A percentile compares a stretch with the other conserved stretches of the same genome.
These are phyloP conservation scores for Pogonocichla stellata DNA, from an alignment of 2,113 vertebrate genomes.

Conservation along the genomic window DNA sequence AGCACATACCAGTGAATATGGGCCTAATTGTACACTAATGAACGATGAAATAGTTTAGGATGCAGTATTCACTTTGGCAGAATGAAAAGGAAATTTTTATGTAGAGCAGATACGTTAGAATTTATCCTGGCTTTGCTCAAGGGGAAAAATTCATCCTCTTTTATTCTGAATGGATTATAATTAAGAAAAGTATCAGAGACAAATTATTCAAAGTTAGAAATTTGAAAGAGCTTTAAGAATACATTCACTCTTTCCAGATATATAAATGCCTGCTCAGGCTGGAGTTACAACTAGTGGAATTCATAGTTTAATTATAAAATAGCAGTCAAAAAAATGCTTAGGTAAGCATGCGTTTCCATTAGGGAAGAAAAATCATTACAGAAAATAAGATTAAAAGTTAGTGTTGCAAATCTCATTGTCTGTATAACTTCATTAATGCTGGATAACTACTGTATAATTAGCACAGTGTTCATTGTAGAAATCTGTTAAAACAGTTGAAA, in stretches of 20 bases:
- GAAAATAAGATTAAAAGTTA: conserved; percentile 63
- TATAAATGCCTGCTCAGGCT: neutral
- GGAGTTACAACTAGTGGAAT: neutral
- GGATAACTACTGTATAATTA: conserved; percentile 7
- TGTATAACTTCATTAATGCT: conserved; percentile 34
- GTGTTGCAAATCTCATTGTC: conserved; percentile 53
- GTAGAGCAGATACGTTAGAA: conserved; percentile 3
- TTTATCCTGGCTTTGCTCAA: conserved; percentile 29
- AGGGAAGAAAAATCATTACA: conserved; percentile 51
- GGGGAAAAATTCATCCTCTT: conserved; percentile 32
- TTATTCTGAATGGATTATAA: conserved; percentile 48
- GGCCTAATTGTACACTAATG: conserved; percentile 60
- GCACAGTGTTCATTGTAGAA: neutral
- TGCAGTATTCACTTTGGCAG: conserved; percentile 21
- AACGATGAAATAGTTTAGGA: conserved; percentile 34
- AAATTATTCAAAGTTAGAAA: conserved; percentile 49
- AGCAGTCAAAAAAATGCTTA: conserved; percentile 2
- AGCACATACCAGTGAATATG: neutral
- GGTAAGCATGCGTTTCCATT: conserved; percentile 31
- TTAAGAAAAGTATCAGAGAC: conserved; percentile 35
- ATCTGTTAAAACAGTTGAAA: neutral
- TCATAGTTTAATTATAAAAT: conserved; percentile 51
- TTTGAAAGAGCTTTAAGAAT: conserved; percentile 19
- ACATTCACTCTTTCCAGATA: neutral
- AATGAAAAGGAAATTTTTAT: conserved; percentile 48